Percentiles rank a stretch among this genome's conserved stretches.
phyloP scores from a whole-genome alignment of 2,888 invertebrate species.

The Lysandra coridon region DNA sequence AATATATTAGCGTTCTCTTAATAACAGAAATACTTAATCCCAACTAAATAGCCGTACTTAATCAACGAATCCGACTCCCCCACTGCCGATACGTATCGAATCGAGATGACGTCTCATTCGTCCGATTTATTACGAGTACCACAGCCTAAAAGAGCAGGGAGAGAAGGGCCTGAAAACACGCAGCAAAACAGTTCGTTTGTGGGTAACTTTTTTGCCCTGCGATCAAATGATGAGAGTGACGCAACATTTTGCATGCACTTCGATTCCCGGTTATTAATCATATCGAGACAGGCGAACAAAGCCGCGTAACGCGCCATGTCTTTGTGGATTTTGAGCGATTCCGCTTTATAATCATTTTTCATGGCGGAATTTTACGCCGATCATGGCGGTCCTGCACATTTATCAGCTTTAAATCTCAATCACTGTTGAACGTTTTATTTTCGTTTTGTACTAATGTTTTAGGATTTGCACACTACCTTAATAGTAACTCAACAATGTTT shows the following conservation, averaged over 20 bases:
- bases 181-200: conserved; percentile 42
- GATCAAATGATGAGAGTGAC: conserved; percentile 60
- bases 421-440: conserved; percentile 31
- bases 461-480: neutral
- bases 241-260: conserved; percentile 74
- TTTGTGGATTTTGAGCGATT: conserved; percentile 76
- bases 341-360: conserved; percentile 75
- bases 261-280: conserved; percentile 69
- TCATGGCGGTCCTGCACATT: conserved; percentile 47
- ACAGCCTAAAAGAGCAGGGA: conserved; percentile 43
- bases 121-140: conserved; percentile 65
- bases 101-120: conserved; percentile 76
- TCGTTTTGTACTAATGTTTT: neutral
- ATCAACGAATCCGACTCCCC: conserved; percentile 70
- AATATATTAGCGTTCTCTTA: conserved; percentile 36
- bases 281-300: conserved; percentile 70
- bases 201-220: conserved; percentile 48
- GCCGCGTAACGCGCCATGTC: conserved; percentile 77
- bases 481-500: neutral
- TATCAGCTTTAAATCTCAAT: conserved; percentile 41
- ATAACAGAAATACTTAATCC: conserved; percentile 54
- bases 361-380: conserved; percentile 66
- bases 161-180: conserved; percentile 22
- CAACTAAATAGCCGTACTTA: conserved; percentile 70
- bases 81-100: conserved; percentile 70